phyloP scores from a whole-genome alignment of 2,888 invertebrate species.

The Phytoseiulus persimilis region DNA sequence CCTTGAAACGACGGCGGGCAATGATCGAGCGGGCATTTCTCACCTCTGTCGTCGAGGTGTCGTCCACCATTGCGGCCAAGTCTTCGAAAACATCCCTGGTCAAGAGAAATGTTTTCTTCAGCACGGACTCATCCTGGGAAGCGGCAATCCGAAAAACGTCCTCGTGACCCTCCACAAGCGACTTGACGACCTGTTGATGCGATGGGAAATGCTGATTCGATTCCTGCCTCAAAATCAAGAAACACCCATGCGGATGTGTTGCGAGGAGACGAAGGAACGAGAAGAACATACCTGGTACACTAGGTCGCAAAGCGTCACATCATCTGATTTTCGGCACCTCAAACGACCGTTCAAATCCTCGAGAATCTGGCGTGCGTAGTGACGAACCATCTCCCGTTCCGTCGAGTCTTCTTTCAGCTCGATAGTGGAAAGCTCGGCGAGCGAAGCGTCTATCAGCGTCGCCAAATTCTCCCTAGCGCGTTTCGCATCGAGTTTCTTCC shows the following conservation, averaged over 20 bases:
- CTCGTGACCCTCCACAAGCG: not conserved
- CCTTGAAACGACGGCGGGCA: no score
- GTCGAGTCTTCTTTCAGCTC: not conserved
- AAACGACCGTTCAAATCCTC: not conserved
- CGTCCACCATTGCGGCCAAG: not conserved
- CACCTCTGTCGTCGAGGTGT: not conserved
- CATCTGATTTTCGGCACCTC: not conserved
- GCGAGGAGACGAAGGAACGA: no score
- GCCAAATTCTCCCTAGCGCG: not conserved
- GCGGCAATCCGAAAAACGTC: not conserved
- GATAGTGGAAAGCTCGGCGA: not conserved
- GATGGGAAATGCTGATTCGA: no score
- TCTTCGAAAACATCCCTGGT: not conserved
- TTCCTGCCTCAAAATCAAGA: no score
- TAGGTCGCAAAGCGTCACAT: not conserved
- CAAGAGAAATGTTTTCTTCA: not conserved
- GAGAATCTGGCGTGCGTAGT: not conserved
- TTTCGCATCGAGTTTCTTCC: not conserved
- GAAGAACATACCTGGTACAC: not conserved
- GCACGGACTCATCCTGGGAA: not conserved
- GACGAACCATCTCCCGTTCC: not conserved
- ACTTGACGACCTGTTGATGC: not conserved
- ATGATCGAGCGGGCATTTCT: no score
- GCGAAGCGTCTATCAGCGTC: not conserved
- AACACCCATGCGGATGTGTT: no score